Evolutionary conservation across 2,797 vertebrate genomes (phyloP).

Genomic region (Pseudochirops corinnae): DNA sequence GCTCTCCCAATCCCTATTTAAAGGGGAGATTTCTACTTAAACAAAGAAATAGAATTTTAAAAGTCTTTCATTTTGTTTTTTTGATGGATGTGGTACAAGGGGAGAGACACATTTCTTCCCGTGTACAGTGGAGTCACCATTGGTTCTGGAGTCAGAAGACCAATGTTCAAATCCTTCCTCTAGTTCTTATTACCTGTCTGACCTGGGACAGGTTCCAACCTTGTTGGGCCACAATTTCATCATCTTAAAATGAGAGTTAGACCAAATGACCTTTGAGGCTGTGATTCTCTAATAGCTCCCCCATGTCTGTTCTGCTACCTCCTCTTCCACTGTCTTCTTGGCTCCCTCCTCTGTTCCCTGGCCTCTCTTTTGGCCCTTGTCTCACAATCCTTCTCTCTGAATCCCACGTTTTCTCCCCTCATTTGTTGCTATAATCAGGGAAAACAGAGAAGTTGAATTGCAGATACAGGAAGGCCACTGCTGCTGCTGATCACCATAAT

Average conservation of each 20-base stretch:
- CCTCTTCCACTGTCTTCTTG: background rate
- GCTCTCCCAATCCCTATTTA: background rate
- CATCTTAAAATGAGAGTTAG: background rate
- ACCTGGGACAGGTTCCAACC: background rate
- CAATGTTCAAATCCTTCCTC: background rate
- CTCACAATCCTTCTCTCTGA: background rate
- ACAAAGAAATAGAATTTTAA: background rate
- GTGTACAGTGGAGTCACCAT: background rate
- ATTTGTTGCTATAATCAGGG: background rate
- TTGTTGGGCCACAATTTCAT: background rate
- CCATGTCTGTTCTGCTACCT: background rate
- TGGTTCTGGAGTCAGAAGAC: background rate
- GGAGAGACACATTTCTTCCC: background rate
- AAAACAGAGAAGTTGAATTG: background rate
- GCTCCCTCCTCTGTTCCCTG: background rate
- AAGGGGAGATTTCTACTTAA: background rate
- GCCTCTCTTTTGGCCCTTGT: background rate
- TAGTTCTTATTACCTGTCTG: background rate
- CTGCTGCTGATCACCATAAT: background rate
- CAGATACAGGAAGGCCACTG: background rate
- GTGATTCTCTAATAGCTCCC: too few relatives aligned
- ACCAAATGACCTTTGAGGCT: background rate
- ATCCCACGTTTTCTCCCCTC: background rate
- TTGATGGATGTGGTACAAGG: background rate
- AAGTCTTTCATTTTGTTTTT: background rate